Base-by-base conservation (phyloP, 2,888 invertebrate species). In the Eupeodes latifasciatus region DNA sequence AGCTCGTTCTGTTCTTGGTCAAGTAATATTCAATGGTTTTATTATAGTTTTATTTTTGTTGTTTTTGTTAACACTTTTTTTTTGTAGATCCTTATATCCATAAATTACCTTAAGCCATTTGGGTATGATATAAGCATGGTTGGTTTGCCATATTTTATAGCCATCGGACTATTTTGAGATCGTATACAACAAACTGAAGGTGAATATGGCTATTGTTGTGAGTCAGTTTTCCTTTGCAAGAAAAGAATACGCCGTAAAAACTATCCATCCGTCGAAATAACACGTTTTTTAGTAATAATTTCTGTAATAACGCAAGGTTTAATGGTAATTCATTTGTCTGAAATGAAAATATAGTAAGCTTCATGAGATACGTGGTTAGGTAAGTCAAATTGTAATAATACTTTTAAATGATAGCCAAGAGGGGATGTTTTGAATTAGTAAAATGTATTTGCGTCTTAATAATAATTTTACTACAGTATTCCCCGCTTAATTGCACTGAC, bases 51-150 rank as follows among this genome's bases (percentile, higher is more conserved):
- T 27, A 40, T 76, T 67, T 64, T 61, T n/a, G 59, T 40, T 67
- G 36, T n/a, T 34, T 36, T 64, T 36, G 19, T 57, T 27, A 27
- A 34, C 27, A 57, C 9, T 47, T 12, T 51, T 49, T 19, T 64
- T 16, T 27, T 69, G 40, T 27, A 74, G 16, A 74, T 67, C 61
- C 51, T 72, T 47, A 12, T 55, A 71, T 55, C 55, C 71, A 75
- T 80, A 34, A 66, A 36, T 81, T 66, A 47, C 49, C 16, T 81
- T 64, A 53, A 62, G 62, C 59, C 57, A 57, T 4, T 36, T 67
- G 36, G 10, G 27, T 59, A 34, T 49, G 27, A n/a, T 72, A 47
- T 34, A 27, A 72, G 47, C 72, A 59, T 72, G 72, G 47, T 59
- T 72, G 12, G 47, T 27, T 27, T 27, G 57, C 34, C 47, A 59